These are phyloP conservation scores for Whitmania pigra DNA, from an alignment of 1,140 invertebrate genomes.

Conservation along the genomic window DNA sequence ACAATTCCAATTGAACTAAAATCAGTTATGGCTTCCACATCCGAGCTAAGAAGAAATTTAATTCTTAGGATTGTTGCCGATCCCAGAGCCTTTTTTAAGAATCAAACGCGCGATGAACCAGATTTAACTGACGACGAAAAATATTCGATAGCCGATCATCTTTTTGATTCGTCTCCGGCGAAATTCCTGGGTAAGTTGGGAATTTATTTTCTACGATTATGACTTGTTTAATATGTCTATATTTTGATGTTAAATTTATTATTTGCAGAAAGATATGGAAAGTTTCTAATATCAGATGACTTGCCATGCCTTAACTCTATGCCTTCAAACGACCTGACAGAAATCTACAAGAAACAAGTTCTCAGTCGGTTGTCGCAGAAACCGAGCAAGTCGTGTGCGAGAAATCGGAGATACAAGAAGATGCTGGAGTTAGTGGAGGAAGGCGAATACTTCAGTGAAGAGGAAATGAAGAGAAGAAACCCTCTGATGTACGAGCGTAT, in stretches of 20 bases:
- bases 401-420: conserved; percentile 69
- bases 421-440: conserved; percentile 58
- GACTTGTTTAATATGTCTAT: not conserved
- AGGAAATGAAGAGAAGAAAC: conserved; percentile 80
- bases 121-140: conserved; percentile 59
- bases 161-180: conserved; percentile 53
- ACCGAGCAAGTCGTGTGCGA: conserved; percentile 47
- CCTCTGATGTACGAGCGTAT: conserved; percentile 76
- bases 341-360: conserved; percentile 49
- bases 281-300: conserved; percentile 54
- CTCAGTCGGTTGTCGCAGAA: conserved; percentile 31
- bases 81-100: conserved; percentile 51
- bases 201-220: not conserved
- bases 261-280: conserved; percentile 42
- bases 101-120: conserved; percentile 61
- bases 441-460: conserved; percentile 71
- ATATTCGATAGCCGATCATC: conserved; percentile 51
- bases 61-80: conserved; percentile 29
- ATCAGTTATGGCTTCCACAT: conserved; percentile 31
- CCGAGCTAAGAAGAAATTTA: conserved; percentile 24
- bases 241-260: not conserved
- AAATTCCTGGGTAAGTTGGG: conserved; percentile 59
- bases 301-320: conserved; percentile 51
- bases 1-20: too few species aligned
- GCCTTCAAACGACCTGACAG: conserved; percentile 48